These are phyloP conservation scores for Acleris literana DNA, from an alignment of 2,888 invertebrate species.

Conservation along the genomic window DNA sequence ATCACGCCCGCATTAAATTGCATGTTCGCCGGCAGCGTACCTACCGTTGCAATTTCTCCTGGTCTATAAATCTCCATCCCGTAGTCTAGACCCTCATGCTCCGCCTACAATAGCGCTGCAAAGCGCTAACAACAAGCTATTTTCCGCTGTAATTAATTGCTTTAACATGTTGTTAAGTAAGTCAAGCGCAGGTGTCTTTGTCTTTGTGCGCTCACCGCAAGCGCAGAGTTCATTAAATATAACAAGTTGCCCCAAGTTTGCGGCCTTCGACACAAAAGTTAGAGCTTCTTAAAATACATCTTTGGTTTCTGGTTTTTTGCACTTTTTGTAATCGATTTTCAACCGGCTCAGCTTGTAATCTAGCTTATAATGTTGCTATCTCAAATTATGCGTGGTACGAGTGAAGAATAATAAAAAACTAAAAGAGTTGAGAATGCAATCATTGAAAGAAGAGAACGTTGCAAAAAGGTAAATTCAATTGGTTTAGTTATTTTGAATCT, in stretches of 20 bases:
- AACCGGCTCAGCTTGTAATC: no score
- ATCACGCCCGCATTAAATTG: neutral
- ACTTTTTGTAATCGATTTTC: no score
- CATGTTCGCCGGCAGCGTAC: conserved; percentile 7
- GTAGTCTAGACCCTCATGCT: conserved; percentile 28
- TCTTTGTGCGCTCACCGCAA: conserved; percentile 32
- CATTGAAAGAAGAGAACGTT: no score
- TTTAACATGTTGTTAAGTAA: conserved; percentile 34
- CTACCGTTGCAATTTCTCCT: conserved; percentile 22
- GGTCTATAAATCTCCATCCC: conserved; percentile 32
- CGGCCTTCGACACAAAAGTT: conserved; percentile 5
- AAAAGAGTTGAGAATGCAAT: no score
- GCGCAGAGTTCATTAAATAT: conserved; percentile 29
- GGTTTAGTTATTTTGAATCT: no score
- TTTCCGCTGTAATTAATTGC: conserved; percentile 33
- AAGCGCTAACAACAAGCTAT: conserved; percentile 36
- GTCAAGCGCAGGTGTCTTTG: conserved; percentile 37
- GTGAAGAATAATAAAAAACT: no score
- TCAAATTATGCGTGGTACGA: no score
- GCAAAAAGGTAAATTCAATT: no score
- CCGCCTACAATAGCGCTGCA: conserved; percentile 22
- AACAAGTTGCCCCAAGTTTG: conserved; percentile 18
- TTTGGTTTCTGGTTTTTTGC: neutral
- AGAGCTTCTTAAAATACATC: neutral
- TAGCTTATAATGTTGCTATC: neutral